Base-by-base conservation (phyloP, 2,888 invertebrate species). In the Melikaiella ostensackeni region DNA sequence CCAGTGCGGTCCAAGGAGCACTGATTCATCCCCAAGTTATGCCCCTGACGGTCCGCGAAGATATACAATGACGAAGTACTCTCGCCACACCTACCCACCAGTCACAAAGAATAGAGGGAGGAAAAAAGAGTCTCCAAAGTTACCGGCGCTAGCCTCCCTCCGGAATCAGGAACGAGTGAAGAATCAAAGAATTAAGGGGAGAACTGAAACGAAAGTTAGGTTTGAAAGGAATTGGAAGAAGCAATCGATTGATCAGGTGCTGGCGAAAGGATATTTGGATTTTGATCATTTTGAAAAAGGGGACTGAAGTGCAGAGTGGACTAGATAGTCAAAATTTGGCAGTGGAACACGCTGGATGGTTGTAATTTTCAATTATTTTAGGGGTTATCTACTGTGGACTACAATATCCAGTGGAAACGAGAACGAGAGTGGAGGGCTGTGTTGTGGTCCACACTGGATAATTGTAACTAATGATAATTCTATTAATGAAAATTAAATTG, bases 21-120 rank as follows among this genome's bases (percentile, higher is more conserved):
- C 90, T 90, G 90, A 91, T 90, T 91, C 90, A 90, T 90, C 89
- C 87, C 84, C 85, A 80, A 88, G 88, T 90, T 88, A 88, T 90
- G 88, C 87, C 86, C 85, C 84, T 86, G 87, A 87, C 86, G 86
- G 84, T 85, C 83, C 83, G 85, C 84, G 84, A 86, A 88, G 88
- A 88, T 87, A 88, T 85, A 88, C 87, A 88, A 86, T 87, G 87
- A 86, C 87, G 84, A 85, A 86, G 88, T 87, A 86, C 84, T 84
- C 84, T 82, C 83, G 79, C 83, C 82, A 80, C 80, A 83, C 85
- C 83, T 82, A 78, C 77, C 61, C 11, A 59, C 30, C 42, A 66
- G 30, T 27, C 30, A 50, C 46, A 70, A 50, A 30, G 70, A 70
- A 16, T 46, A 66, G 27, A 46, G 42, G 42, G 27, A 24, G 42